A percentile compares a stretch with the other conserved stretches of the same genome.
Conservation (phyloP, 2,797 vertebrate species). For the Scomberomorus guttatus region DNA sequence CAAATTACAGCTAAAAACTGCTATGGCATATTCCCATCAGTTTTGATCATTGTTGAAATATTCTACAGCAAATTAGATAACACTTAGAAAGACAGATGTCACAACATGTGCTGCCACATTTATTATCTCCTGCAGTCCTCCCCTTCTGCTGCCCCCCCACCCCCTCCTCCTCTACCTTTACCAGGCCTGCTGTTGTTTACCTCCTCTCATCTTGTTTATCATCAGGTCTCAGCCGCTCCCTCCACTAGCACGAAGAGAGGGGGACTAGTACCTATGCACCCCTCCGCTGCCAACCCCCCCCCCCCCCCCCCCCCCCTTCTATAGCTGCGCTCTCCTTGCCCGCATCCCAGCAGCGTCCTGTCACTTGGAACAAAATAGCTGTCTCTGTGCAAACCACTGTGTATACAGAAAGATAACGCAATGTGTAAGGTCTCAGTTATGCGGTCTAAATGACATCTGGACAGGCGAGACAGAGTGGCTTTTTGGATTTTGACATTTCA, state of each 20-base stretch:
- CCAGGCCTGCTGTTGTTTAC: conserved; percentile 88
- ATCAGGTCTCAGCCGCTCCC: conserved; percentile 69
- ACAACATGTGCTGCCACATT: conserved; percentile 87
- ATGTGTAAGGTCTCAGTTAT: conserved; percentile 17
- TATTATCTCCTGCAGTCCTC: conserved; percentile 81
- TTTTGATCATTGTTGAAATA: conserved; percentile 88
- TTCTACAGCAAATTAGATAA: conserved; percentile 87
- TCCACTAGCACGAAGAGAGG: conserved; percentile 62
- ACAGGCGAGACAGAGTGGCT: background rate
- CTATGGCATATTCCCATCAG: conserved; percentile 75
- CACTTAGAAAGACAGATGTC: conserved; percentile 90
- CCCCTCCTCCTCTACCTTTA: conserved; percentile 82
- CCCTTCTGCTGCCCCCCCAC: conserved; percentile 80
- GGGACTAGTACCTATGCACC: conserved; percentile 49
- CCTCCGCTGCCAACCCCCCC: conserved; percentile 14
- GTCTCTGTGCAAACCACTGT: conserved; percentile 25
- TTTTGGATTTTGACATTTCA: conserved; percentile 43
- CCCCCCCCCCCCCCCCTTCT: background rate
- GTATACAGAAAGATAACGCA: conserved; percentile 9
- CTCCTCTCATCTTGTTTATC: conserved; percentile 85
- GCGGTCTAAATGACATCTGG: background rate
- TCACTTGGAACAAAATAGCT: conserved; percentile 47
- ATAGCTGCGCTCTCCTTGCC: conserved; percentile 9
- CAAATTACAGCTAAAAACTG: conserved; percentile 23
- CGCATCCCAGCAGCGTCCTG: conserved; percentile 33